A percentile compares a stretch with the other conserved stretches of the same genome.
phyloP scores from a whole-genome alignment of 2,113 vertebrate species.

The Mus musculus region DNA sequence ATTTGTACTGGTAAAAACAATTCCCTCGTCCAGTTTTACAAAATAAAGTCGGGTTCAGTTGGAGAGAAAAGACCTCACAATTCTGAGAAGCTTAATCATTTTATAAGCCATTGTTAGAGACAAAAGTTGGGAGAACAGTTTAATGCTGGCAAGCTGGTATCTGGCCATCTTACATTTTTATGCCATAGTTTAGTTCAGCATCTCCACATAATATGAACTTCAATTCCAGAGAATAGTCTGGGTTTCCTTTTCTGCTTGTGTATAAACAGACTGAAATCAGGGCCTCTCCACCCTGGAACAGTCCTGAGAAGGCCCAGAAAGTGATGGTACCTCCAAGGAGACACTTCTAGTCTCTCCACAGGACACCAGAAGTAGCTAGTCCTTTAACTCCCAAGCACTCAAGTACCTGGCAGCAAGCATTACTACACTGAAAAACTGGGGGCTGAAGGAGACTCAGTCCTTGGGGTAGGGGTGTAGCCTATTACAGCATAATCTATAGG shows the following conservation, averaged over 20 bases:
- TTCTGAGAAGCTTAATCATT: not conserved
- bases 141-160: slow-evolving; percentile 15
- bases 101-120: not conserved
- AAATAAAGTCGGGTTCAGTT: not conserved
- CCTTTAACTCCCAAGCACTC: not conserved
- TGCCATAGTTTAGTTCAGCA: not conserved
- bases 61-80: not conserved
- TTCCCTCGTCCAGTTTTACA: not conserved
- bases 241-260: not conserved
- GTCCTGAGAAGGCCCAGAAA: not conserved
- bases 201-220: not conserved
- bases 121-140: not conserved
- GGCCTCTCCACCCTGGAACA: not conserved
- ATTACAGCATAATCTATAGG: not conserved
- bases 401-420: not conserved
- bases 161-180: not conserved
- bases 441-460: not conserved
- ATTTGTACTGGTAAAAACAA: not conserved
- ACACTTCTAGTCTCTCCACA: not conserved
- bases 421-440: not conserved
- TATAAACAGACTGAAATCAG: not conserved
- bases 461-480: not conserved
- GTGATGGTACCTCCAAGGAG: not conserved
- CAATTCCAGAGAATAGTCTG: not conserved
- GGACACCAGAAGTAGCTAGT: not conserved